Conservation (phyloP, 1,140 invertebrate species). For the Drosophila rhopaloa region DNA sequence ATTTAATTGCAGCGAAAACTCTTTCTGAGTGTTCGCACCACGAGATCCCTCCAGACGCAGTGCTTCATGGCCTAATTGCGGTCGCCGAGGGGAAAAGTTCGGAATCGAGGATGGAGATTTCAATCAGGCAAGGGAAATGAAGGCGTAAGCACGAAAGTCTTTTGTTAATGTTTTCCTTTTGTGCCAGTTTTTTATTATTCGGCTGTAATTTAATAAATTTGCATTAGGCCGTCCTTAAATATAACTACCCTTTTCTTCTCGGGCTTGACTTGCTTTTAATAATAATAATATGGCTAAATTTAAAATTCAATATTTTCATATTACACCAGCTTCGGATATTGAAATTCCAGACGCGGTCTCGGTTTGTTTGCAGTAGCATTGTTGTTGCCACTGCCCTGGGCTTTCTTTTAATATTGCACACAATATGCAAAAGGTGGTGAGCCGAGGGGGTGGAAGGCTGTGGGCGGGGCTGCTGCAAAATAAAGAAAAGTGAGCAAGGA, state of each 20-base stretch:
- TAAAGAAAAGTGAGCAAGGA: conserved; percentile 24
- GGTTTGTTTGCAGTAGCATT: conserved; percentile 43
- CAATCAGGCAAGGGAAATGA: conserved; percentile 58
- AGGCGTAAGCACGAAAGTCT: conserved; percentile 37
- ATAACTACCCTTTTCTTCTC: conserved; percentile 20
- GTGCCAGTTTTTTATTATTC: conserved; percentile 26
- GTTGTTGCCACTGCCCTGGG: conserved; percentile 47
- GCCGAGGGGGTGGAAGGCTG: not conserved
- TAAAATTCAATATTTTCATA: conserved; percentile 72
- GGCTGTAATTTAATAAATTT: conserved; percentile 69
- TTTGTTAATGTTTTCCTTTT: conserved; percentile 58
- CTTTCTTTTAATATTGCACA: conserved; percentile 73
- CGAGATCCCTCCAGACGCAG: conserved; percentile 19
- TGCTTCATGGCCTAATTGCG: conserved; percentile 51
- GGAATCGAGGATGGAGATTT: conserved; percentile 35
- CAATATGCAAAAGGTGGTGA: conserved; percentile 61
- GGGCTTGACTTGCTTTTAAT: conserved; percentile 42
- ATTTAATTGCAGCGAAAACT: conserved; percentile 57
- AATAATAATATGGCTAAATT: conserved; percentile 67
- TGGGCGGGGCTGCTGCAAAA: not conserved
- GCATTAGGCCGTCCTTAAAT: conserved; percentile 58
- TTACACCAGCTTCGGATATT: conserved; percentile 53
- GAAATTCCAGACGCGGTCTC: conserved; percentile 50
- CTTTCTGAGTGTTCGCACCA: conserved; percentile 15
- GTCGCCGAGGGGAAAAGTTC: conserved; percentile 19